These are phyloP conservation scores for Tetrapedia diversipes DNA, from an alignment of 2,888 invertebrate genomes.

Conservation along the genomic window DNA sequence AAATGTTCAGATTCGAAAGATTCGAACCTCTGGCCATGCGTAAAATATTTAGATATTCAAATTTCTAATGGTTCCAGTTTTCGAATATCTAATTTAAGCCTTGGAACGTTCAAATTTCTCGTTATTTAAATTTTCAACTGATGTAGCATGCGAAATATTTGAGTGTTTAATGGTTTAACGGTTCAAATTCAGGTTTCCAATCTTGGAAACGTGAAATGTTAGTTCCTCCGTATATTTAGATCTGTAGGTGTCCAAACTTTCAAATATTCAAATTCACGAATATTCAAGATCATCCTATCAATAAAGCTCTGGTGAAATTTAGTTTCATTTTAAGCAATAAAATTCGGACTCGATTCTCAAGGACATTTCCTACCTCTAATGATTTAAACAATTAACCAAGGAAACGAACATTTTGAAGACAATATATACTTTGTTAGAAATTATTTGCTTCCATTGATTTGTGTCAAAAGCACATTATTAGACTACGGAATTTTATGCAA, in stretches of 20 bases:
- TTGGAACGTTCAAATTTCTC: neutral
- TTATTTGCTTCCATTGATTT: too few species aligned
- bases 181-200: neutral
- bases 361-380: too few species aligned
- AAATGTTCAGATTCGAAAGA: too few species aligned
- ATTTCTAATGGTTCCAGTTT: neutral
- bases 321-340: too few species aligned
- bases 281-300: neutral
- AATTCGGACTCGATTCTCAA: neutral
- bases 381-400: too few species aligned
- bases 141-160: too few species aligned
- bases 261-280: constrained; percentile 1
- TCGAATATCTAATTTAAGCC: neutral
- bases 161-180: neutral
- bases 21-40: too few species aligned
- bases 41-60: too few species aligned
- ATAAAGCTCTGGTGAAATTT: constrained; percentile 15
- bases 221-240: neutral
- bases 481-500: too few species aligned
- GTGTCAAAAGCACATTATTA: too few species aligned
- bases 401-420: too few species aligned
- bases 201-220: neutral
- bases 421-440: too few species aligned
- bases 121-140: neutral
- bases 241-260: neutral